phyloP scores from a whole-genome alignment of 1,140 invertebrate genomes.

The Drosophila triauraria region DNA sequence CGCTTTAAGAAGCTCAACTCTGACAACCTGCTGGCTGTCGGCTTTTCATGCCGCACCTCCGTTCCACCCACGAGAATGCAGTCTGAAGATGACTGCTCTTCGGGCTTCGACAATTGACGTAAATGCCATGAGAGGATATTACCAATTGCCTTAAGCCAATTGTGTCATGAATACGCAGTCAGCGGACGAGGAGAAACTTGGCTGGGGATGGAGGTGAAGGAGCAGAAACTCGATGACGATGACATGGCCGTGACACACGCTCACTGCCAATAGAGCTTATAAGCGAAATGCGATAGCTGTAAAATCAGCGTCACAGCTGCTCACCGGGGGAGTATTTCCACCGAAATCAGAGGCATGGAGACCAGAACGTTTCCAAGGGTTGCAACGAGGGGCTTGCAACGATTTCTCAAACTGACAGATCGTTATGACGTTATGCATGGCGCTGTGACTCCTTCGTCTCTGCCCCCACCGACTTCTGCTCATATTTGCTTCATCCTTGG shows the following conservation, averaged over 20 bases:
- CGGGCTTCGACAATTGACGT: constrained; percentile 74
- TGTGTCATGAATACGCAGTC: constrained; percentile 77
- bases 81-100: constrained; percentile 50
- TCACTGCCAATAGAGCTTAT: constrained; percentile 64
- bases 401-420: constrained; percentile 79
- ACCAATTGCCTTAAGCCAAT: constrained; percentile 82
- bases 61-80: constrained; percentile 19
- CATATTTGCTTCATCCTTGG: constrained; percentile 14
- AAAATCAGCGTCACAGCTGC: constrained; percentile 73
- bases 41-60: constrained; percentile 1
- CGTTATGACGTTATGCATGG: constrained; percentile 72
- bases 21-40: constrained; percentile 23
- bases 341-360: constrained; percentile 17
- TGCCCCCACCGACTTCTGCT: not conserved
- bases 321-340: constrained; percentile 47
- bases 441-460: constrained; percentile 34
- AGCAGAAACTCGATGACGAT: constrained; percentile 16
- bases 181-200: constrained; percentile 23
- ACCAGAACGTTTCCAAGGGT: constrained; percentile 5
- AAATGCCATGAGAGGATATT: constrained; percentile 81
- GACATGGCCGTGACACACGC: constrained; percentile 32
- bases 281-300: constrained; percentile 78
- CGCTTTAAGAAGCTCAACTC: constrained; percentile 31
- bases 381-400: constrained; percentile 33
- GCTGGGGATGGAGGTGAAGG: constrained; percentile 1